Evolutionary conservation across 2,888 invertebrate genomes (phyloP).

Genomic region (Baccha elongata): DNA sequence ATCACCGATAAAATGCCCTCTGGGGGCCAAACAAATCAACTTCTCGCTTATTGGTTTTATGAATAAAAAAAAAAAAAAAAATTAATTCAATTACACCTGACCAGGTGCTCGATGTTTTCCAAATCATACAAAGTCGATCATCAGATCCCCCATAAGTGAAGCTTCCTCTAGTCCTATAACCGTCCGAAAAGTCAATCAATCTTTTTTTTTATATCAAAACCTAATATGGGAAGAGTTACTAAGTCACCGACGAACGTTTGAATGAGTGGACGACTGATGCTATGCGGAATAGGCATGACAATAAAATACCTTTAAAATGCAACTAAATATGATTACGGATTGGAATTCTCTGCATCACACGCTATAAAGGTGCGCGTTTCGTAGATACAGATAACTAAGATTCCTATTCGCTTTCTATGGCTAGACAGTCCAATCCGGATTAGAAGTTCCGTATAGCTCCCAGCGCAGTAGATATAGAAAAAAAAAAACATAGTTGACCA

Average conservation of each 20-base stretch:
- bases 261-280: not conserved
- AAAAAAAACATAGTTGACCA: constrained; percentile 40
- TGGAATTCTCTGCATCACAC: constrained; percentile 46
- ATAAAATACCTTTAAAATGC: constrained; percentile 47
- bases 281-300: constrained; percentile 24
- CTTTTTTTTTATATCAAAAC: not conserved
- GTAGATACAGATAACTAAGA: constrained; percentile 42
- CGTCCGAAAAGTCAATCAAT: constrained; percentile 38
- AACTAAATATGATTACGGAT: constrained; percentile 54
- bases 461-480: not conserved
- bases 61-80: constrained; percentile 1
- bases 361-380: constrained; percentile 42
- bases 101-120: constrained; percentile 37
- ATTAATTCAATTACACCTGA: constrained; percentile 26
- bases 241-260: not conserved
- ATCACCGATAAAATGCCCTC: constrained; percentile 5
- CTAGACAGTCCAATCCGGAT: constrained; percentile 37
- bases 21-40: constrained; percentile 23
- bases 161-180: not conserved
- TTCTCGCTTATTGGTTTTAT: constrained; percentile 14
- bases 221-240: constrained; percentile 26
- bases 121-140: not conserved
- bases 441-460: not conserved
- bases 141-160: not conserved
- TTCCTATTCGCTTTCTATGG: constrained; percentile 63